Conservation (phyloP, 37 sponge, comb jelly and placozoan genomes). For the Ianthella basta region DNA sequence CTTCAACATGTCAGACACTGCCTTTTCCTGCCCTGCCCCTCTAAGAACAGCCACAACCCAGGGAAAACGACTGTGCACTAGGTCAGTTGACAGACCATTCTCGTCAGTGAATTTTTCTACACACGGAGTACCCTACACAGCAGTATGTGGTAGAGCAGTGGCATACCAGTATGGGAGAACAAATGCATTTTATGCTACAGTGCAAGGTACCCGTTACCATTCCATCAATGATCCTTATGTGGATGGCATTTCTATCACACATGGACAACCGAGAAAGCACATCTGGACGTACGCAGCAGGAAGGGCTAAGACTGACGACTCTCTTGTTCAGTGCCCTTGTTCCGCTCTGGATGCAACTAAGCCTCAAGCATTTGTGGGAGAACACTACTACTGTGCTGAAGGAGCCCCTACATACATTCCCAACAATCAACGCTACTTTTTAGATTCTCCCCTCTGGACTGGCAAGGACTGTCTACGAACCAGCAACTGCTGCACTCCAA, state of each 20-base stretch:
- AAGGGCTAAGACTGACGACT: neutral
- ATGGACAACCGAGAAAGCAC: conserved; percentile 23
- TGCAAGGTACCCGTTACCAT: neutral
- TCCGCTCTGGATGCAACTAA: neutral
- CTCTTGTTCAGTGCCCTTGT: conserved; percentile 3
- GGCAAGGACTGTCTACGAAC: conserved; percentile 1
- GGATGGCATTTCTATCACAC: conserved; percentile 19
- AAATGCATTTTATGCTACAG: neutral
- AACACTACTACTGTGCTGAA: conserved; percentile 17
- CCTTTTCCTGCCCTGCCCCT: conserved; percentile 2
- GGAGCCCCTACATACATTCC: neutral
- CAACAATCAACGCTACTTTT: neutral
- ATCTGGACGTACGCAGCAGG: conserved; percentile 31
- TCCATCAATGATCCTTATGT: conserved; percentile 13
- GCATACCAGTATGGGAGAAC: neutral
- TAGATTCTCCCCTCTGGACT: neutral
- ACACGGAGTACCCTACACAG: neutral
- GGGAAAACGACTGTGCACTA: conserved; percentile 15
- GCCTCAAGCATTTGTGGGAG: conserved; percentile 15
- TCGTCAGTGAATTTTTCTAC: neutral
- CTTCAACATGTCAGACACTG: conserved; percentile 41
- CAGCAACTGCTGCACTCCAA: conserved; percentile 6
- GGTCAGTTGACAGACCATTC: conserved; percentile 12
- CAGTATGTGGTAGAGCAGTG: conserved; percentile 12
- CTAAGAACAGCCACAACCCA: neutral